Conservation (phyloP, 2,888 invertebrate species). For the Tanytarsus gracilentus region DNA sequence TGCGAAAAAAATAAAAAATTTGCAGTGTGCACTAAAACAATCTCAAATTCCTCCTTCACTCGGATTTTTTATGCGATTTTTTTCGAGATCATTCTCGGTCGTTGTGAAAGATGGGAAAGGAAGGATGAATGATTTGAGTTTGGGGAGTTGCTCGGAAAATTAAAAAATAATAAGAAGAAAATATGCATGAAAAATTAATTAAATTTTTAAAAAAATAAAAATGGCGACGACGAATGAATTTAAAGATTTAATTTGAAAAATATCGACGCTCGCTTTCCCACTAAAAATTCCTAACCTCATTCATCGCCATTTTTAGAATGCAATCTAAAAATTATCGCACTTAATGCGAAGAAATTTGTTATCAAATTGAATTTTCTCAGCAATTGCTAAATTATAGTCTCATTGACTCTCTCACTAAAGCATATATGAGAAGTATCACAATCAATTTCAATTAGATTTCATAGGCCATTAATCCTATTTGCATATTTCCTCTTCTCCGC, state of each 20-base stretch:
- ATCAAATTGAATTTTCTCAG: too few relatives aligned
- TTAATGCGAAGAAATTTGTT: too few relatives aligned
- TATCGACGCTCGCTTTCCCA: too few relatives aligned
- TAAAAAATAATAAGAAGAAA: conserved; percentile 2
- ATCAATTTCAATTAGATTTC: not conserved
- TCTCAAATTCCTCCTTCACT: conserved; percentile 24
- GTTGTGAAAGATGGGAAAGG: not conserved
- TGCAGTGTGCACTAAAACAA: conserved; percentile 23
- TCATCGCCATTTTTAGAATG: too few relatives aligned
- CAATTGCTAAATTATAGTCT: not conserved
- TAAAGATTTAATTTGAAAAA: too few relatives aligned
- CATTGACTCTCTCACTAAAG: too few relatives aligned
- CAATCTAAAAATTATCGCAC: too few relatives aligned
- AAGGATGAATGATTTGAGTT: not conserved
- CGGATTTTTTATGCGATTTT: not conserved
- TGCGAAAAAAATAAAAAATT: conserved; percentile 3
- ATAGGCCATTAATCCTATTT: not conserved
- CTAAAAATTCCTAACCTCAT: too few relatives aligned
- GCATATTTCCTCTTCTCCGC: not conserved
- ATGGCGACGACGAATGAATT: too few relatives aligned
- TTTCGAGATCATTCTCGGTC: not conserved
- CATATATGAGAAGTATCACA: too few relatives aligned
- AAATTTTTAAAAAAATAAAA: too few relatives aligned
- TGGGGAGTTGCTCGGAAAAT: conserved; percentile 1
- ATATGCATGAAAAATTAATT: too few relatives aligned